These are phyloP conservation scores for Prionailurus viverrinus DNA, from an alignment of 2,113 vertebrate species.

Conservation along the genomic window DNA sequence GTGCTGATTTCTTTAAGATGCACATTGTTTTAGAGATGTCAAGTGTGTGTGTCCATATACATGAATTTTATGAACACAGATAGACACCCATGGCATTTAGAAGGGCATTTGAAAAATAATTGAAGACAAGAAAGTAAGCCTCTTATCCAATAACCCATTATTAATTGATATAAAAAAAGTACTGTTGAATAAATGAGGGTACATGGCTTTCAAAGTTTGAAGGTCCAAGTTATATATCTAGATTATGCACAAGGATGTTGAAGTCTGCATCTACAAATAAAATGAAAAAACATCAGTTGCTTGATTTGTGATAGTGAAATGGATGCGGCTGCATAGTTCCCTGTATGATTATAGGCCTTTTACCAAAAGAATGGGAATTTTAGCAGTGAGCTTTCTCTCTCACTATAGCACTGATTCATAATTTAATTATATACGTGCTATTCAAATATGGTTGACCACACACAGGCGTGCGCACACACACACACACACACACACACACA, in stretches of 20 bases:
- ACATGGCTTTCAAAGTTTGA: neutral
- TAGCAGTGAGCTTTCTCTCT: neutral
- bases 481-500: neutral
- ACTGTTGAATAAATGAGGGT: neutral
- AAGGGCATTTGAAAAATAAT: conserved; percentile 20
- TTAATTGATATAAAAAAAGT: neutral
- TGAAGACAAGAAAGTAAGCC: neutral
- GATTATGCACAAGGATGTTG: neutral
- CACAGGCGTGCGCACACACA: neutral
- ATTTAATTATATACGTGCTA: neutral
- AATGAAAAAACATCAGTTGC: neutral
- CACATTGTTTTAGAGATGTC: neutral
- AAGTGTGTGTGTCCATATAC: neutral
- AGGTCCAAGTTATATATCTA: neutral
- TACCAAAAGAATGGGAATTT: neutral
- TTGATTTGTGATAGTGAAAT: neutral
- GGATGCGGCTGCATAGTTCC: neutral
- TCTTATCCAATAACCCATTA: neutral
- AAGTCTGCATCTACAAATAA: neutral
- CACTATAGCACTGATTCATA: neutral
- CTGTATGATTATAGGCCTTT: neutral
- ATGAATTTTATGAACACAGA: neutral
- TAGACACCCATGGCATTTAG: neutral
- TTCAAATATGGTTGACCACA: neutral
- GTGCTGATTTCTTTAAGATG: neutral